Percentiles rank a stretch among this genome's conserved stretches.
phyloP scores from a whole-genome alignment of 2,888 invertebrate genomes.

The Rhyacophila evoluta region DNA sequence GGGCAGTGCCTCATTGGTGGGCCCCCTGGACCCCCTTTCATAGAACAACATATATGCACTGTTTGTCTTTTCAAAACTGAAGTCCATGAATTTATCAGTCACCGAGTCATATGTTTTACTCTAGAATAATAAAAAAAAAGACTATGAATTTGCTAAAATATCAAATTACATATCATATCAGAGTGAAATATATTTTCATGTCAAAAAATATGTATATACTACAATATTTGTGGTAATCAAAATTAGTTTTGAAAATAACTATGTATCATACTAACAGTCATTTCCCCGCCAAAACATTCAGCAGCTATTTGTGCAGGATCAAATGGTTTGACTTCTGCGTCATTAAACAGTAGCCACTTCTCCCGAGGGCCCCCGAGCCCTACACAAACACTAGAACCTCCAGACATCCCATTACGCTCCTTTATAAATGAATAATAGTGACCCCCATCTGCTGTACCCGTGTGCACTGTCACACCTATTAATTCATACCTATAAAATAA shows the following conservation, averaged over 20 bases:
- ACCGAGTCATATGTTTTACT: conserved; percentile 97
- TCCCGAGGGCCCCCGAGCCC: conserved; percentile 76
- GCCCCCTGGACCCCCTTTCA: conserved; percentile 78
- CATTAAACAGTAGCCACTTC: conserved; percentile 94
- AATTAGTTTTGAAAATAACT: too few species aligned
- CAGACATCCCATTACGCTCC: conserved; percentile 75
- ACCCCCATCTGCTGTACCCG: conserved; percentile 97
- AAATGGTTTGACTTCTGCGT: conserved; percentile 94
- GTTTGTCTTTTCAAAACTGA: conserved; percentile 97
- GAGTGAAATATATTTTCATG: too few species aligned
- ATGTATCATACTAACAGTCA: conserved; percentile 87
- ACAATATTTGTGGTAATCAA: too few species aligned
- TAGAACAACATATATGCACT: conserved; percentile 98
- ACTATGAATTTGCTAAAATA: too few species aligned
- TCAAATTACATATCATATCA: too few species aligned
- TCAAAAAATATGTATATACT: too few species aligned
- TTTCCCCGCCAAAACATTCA: conserved; percentile 97
- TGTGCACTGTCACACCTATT: conserved; percentile 96
- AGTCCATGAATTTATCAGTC: conserved; percentile 97
- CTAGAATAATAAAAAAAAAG: conserved; percentile 64
- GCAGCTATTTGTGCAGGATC: conserved; percentile 95
- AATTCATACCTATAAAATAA: conserved; percentile 74
- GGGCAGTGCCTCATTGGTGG: conserved; percentile 57
- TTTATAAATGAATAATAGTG: conserved; percentile 97
- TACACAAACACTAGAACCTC: conserved; percentile 57